Percentiles rank a stretch among this genome's conserved stretches.
Evolutionary conservation across 2,888 invertebrate species (phyloP).

Genomic region (Camponotus fellah): DNA sequence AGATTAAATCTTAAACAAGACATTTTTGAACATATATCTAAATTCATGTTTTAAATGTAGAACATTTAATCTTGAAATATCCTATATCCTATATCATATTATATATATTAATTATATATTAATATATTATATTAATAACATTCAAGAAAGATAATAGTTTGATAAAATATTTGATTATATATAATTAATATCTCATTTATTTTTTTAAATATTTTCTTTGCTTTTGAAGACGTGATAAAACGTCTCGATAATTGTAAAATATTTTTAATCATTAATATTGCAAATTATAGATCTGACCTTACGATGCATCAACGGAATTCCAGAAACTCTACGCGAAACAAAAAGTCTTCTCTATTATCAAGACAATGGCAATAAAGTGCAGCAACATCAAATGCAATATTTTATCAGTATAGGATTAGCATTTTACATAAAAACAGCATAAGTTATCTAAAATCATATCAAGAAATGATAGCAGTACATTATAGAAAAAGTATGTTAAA

Average conservation of each 20-base stretch:
- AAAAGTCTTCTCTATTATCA: slow-evolving; percentile 23
- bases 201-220: background rate
- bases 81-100: background rate
- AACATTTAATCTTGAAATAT: background rate
- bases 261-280: background rate
- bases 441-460: background rate
- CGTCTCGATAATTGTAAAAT: background rate
- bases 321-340: background rate
- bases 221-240: background rate
- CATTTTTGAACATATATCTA: background rate
- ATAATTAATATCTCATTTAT: background rate
- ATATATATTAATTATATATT: no score
- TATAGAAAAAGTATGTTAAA: background rate
- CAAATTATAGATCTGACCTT: slow-evolving; percentile 4
- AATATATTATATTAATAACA: background rate
- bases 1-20: background rate
- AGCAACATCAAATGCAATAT: slow-evolving; percentile 13
- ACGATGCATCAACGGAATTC: background rate
- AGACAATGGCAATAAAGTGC: background rate
- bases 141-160: background rate
- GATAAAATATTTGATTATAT: background rate
- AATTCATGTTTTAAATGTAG: background rate
- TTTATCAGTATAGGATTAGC: slow-evolving; percentile 11
- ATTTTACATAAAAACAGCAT: background rate
- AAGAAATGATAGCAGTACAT: background rate